Evolutionary conservation across 2,113 vertebrate species (phyloP).

Genomic region (Cochlearius cochlearius): DNA sequence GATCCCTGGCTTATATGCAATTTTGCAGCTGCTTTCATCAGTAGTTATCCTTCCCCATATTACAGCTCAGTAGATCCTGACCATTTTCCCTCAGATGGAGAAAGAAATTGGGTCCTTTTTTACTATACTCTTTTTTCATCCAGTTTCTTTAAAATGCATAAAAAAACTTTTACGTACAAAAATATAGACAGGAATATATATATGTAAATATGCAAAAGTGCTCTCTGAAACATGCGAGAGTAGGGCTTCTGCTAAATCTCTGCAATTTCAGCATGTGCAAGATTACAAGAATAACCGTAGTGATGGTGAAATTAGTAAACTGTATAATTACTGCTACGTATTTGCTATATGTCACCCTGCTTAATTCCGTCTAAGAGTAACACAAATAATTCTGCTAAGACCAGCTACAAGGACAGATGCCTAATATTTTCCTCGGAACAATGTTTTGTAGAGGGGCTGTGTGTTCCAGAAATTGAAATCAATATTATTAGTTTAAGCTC

Average conservation of each 20-base stretch:
- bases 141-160: not conserved
- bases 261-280: not conserved
- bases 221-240: not conserved
- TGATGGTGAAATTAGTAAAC: not conserved
- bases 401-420: not conserved
- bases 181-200: not conserved
- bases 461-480: not conserved
- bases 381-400: not conserved
- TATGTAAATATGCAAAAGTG: not conserved
- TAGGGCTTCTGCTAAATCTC: not conserved
- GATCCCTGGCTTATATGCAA: not conserved
- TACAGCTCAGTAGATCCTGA: not conserved
- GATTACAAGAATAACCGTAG: not conserved
- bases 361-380: not conserved
- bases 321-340: not conserved
- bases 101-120: not conserved
- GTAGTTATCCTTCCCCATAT: not conserved
- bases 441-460: not conserved
- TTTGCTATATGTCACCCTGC: not conserved
- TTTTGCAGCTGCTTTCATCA: not conserved
- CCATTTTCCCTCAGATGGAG: not conserved
- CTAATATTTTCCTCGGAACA: not conserved
- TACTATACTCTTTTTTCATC: not conserved
- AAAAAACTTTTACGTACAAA: not conserved
- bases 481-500: not conserved